Conservation (phyloP, 1,140 invertebrate species). For the Aphidius gifuensis region DNA sequence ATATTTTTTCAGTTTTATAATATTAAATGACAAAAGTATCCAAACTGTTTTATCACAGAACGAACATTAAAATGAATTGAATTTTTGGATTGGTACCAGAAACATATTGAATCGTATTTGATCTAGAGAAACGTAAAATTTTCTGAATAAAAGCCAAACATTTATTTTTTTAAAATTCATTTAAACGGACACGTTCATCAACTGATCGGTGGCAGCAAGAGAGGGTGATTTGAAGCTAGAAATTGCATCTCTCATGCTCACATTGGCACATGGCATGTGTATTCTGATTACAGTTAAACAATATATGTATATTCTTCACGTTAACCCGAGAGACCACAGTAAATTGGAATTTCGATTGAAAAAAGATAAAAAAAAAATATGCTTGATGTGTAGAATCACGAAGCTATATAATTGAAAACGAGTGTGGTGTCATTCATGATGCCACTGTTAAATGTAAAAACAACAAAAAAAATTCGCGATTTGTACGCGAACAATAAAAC, state of each 20-base stretch:
- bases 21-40: too few relatives aligned
- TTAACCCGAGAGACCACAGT: neutral
- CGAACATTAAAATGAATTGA: too few relatives aligned
- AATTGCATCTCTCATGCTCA: neutral
- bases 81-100: too few relatives aligned
- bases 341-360: neutral
- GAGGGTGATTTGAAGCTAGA: too few relatives aligned
- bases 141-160: too few relatives aligned
- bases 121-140: too few relatives aligned
- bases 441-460: too few relatives aligned
- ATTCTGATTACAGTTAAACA: conserved; percentile 7
- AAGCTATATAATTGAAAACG: conserved; percentile 7
- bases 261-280: neutral
- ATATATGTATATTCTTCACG: neutral
- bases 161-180: neutral
- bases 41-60: too few relatives aligned
- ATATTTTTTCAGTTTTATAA: too few relatives aligned
- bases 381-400: neutral
- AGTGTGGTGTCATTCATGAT: conserved; percentile 3
- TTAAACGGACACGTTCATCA: conserved; percentile 11
- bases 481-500: too few relatives aligned
- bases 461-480: too few relatives aligned
- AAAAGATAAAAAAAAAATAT: neutral
- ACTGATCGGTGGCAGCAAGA: neutral
- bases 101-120: too few relatives aligned